Conservation (phyloP, 2,888 invertebrate genomes). For the Drosophila pseudotakahashii region DNA sequence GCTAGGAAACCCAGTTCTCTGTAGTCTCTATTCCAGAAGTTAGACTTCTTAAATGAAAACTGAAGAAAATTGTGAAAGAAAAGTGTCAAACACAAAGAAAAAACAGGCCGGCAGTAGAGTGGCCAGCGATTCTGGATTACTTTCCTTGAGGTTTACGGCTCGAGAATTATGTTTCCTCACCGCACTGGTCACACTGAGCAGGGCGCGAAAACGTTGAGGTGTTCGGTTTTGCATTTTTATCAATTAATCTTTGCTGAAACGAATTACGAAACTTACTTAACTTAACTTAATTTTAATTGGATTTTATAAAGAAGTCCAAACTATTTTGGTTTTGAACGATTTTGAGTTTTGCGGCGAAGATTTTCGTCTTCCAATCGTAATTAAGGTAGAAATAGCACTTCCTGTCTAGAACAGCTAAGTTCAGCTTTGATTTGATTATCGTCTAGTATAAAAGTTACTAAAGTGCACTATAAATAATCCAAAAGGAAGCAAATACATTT, state of each 20-base stretch:
- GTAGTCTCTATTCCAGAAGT: background rate
- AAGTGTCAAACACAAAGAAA: conserved; percentile 3
- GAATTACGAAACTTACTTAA: background rate
- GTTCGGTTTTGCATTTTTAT: background rate
- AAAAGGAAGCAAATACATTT: too few relatives aligned
- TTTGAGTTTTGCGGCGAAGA: too few relatives aligned
- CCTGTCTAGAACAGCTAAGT: too few relatives aligned
- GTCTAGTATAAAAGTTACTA: too few relatives aligned
- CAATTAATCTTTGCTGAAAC: background rate
- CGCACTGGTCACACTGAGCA: conserved; percentile 4
- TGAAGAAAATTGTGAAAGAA: background rate
- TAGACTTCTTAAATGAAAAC: background rate
- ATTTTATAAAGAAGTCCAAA: too few relatives aligned
- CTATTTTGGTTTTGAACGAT: too few relatives aligned
- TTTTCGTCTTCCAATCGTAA: too few relatives aligned
- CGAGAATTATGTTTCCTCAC: background rate
- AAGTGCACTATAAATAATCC: too few relatives aligned
- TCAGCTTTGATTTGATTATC: too few relatives aligned
- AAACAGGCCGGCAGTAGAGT: background rate
- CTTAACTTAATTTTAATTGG: background rate
- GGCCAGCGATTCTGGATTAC: background rate
- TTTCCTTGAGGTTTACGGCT: background rate
- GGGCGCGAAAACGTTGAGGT: background rate
- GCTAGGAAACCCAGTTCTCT: background rate
- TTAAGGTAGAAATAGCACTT: too few relatives aligned